These are phyloP conservation scores for Escarpia spicata DNA, from an alignment of 2,888 invertebrate species.

Conservation along the genomic window DNA sequence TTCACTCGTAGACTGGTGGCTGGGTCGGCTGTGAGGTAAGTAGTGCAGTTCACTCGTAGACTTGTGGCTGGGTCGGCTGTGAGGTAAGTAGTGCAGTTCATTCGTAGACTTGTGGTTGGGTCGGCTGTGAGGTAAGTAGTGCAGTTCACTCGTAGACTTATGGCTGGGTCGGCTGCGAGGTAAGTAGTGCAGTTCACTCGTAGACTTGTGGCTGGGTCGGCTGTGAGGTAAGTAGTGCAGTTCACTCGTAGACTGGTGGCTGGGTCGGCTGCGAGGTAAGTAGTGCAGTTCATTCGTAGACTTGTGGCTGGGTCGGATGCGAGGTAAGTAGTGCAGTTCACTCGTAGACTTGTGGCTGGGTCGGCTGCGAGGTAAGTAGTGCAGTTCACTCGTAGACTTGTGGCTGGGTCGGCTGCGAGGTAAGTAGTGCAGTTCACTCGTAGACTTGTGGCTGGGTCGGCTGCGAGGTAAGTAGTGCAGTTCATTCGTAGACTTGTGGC, in stretches of 20 bases:
- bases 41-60: background rate
- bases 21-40: conserved; percentile 65
- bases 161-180: conserved; percentile 65
- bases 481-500: conserved; percentile 60
- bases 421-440: conserved; percentile 39
- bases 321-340: conserved; percentile 45
- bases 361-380: conserved; percentile 58
- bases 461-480: conserved; percentile 56
- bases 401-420: conserved; percentile 65
- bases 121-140: conserved; percentile 58
- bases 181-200: conserved; percentile 39
- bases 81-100: conserved; percentile 45
- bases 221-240: conserved; percentile 56
- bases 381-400: conserved; percentile 55
- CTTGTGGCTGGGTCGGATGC: conserved; percentile 67
- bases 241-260: conserved; percentile 54
- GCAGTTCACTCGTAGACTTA: too few species aligned
- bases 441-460: conserved; percentile 66
- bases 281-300: background rate
- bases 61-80: conserved; percentile 67
- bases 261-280: conserved; percentile 65
- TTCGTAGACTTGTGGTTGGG: conserved; percentile 68
- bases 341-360: conserved; percentile 68
- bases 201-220: conserved; percentile 66
- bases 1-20: conserved; percentile 54